Conservation (phyloP, 2,797 vertebrate genomes). For the Coluber constrictor region DNA sequence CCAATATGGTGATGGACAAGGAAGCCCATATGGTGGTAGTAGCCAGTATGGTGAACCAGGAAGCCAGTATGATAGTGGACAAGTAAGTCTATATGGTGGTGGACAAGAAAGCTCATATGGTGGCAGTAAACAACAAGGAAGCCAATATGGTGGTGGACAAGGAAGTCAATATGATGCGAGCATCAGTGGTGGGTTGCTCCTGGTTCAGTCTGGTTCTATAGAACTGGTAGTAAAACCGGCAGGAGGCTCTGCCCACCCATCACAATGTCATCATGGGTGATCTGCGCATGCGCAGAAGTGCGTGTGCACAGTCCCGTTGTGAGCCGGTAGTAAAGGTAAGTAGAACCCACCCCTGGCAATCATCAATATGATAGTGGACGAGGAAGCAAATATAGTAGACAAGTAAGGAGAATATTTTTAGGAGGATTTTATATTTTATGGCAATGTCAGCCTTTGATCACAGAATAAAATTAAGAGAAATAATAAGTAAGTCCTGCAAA, state of each 20-base stretch:
- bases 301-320: too few relatives aligned
- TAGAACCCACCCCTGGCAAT: too few relatives aligned
- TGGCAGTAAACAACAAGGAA: not conserved
- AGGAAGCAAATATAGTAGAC: slow-evolving; percentile 1
- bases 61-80: not conserved
- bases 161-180: slow-evolving; percentile 28
- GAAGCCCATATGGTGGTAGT: not conserved
- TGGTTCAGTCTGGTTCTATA: too few relatives aligned
- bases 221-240: too few relatives aligned
- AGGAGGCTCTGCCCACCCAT: too few relatives aligned
- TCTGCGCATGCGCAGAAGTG: too few relatives aligned
- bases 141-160: not conserved
- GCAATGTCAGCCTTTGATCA: not conserved
- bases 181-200: too few relatives aligned
- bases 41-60: not conserved
- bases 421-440: slow-evolving; percentile 23
- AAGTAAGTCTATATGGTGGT: not conserved
- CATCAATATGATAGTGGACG: slow-evolving; percentile 24
- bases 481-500: not conserved
- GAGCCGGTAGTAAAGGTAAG: too few relatives aligned
- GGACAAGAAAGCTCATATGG: not conserved
- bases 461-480: not conserved
- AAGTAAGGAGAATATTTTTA: slow-evolving; percentile 19
- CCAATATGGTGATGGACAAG: not conserved
- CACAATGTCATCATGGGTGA: too few relatives aligned